Evolutionary conservation across 1,140 invertebrate genomes (phyloP), one percentile per base, ranked within the genome.

Genomic region (Drosophila auraria): DNA sequence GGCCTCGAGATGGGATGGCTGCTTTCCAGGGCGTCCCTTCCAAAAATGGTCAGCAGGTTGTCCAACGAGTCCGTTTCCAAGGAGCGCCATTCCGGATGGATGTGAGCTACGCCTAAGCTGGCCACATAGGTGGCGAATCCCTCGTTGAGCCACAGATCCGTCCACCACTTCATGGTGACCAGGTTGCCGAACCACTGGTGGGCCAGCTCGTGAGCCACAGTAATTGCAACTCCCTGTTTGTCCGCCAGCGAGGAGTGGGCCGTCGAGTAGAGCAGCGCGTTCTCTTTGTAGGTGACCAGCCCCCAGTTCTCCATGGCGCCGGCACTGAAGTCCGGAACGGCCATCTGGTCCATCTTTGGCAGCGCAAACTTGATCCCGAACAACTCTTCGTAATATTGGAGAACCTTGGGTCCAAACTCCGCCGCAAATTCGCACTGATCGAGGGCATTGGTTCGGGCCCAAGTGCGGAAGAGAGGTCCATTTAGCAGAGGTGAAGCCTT

Each of bases 81-180:
- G n/a, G 95, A 95, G 77, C 95, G 94, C 95, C 95, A 96, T 51
- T 94, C 92, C 0, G 95, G 95, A 82, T 94, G 94, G 20, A 95
- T 93, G 51, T 95, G 93, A 50, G 94, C 91, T 2, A 96, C 93
- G 33, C 95, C 95, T 20, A 95, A 80, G 3, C 93, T 94, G 17
- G 95, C 95, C 70, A 95, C 94, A 93, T 95, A 97, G 0, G 96
- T 96, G 5, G 97, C 97, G 91, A 98, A 97, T 14, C 97, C 97
- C 93, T 98, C 97, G 93, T 97, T 98, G 5, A 98, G 93, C 97
- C 97, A 98, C 1, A 98, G 93, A 93, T 97, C 96, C 3, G 95
- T 95, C 96, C 96, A 97, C 96, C 96, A 97, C 83, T 95, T 95
- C 95, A 96, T 96, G 1, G 96, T 97, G 0, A 97, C 96, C 80